Evolutionary conservation across 2,113 vertebrate species (phyloP).

Genomic region (Oriolus oriolus): DNA sequence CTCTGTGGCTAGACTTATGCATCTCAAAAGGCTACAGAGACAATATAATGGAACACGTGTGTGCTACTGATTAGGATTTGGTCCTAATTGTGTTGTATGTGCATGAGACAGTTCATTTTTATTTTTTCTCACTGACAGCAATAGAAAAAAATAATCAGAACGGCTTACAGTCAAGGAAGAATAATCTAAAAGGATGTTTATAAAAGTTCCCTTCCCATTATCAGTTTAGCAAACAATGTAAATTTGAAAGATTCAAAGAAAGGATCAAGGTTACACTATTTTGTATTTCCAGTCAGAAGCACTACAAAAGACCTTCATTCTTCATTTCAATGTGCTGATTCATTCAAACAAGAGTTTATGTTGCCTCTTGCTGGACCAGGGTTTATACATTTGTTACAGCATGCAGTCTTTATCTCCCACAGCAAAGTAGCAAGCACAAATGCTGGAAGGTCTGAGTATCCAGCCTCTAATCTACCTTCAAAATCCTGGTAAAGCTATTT

Average conservation of each 20-base stretch:
- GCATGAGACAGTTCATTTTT: not conserved
- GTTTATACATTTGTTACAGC: not conserved
- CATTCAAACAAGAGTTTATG: not conserved
- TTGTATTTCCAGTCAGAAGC: not conserved
- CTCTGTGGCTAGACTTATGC: accelerated
- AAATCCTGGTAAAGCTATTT: not conserved
- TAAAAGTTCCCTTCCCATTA: not conserved
- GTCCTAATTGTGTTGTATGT: not conserved
- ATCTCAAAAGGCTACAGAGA: not conserved
- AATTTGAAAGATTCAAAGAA: not conserved
- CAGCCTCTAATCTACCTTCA: not conserved
- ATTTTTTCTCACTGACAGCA: not conserved
- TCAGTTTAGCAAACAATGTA: not conserved
- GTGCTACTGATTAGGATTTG: not conserved
- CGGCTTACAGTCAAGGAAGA: not conserved
- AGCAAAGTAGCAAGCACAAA: not conserved
- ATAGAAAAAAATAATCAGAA: not conserved
- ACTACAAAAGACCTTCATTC: not conserved
- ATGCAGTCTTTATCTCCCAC: not conserved
- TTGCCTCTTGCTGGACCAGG: not conserved
- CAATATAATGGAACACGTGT: not conserved
- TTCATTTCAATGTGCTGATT: not conserved
- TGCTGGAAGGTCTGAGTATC: not conserved
- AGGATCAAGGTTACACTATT: not conserved
- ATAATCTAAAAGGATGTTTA: not conserved